phyloP scores from a whole-genome alignment of 2,797 vertebrate genomes.

The Avahi laniger region DNA sequence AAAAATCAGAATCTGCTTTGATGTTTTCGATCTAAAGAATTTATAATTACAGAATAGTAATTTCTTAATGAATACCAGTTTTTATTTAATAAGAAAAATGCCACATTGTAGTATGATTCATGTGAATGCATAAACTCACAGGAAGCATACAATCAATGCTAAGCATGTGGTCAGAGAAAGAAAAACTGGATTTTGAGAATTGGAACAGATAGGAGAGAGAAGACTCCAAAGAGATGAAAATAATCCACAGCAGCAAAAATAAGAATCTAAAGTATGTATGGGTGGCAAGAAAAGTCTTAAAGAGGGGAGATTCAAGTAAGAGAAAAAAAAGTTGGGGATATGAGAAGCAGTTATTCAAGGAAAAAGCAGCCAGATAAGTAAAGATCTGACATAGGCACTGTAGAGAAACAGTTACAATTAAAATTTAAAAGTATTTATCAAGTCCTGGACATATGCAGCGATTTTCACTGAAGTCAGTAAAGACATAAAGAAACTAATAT shows the following conservation, averaged over 20 bases:
- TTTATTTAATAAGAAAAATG: not conserved
- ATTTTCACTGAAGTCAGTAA: not conserved
- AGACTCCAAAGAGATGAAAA: not conserved
- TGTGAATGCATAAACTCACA: not conserved
- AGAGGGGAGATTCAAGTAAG: not conserved
- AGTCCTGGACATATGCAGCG: not conserved
- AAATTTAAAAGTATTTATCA: not conserved
- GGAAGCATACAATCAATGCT: not conserved
- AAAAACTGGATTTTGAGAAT: not conserved
- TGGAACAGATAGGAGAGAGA: not conserved
- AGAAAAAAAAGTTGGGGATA: not conserved
- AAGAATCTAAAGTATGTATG: not conserved
- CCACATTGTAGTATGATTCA: not conserved
- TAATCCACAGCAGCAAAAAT: not conserved
- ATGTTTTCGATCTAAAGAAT: not conserved
- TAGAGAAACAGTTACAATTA: not conserved
- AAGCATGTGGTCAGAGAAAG: not conserved
- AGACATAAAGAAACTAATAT: not conserved
- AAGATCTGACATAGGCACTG: not conserved
- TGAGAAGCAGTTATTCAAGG: not conserved
- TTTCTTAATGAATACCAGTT: not conserved
- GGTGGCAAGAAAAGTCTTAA: not conserved
- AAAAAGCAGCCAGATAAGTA: not conserved
- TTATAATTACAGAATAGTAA: not conserved
- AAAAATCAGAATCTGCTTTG: not conserved